These are phyloP conservation scores for Himalopsyche japonica DNA, from an alignment of 2,888 invertebrate species.

Conservation along the genomic window DNA sequence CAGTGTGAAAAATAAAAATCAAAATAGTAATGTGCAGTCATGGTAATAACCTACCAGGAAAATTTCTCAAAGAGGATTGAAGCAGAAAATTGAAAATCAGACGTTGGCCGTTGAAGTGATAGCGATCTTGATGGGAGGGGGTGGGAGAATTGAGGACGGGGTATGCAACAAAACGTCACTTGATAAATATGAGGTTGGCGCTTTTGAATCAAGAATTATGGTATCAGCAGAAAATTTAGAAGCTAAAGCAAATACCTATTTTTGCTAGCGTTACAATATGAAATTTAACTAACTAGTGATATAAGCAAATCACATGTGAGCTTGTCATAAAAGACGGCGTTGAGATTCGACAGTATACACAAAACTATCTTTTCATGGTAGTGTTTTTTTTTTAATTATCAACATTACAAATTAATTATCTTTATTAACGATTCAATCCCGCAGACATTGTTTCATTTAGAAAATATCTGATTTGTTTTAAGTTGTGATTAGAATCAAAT, in stretches of 20 bases:
- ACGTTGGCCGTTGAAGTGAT: slow-evolving; percentile 10
- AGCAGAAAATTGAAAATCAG: slow-evolving; percentile 33
- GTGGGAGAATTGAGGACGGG: background rate
- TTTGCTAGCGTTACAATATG: background rate
- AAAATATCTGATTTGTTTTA: too few species aligned
- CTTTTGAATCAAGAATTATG: background rate
- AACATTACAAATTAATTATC: too few species aligned
- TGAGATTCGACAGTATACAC: background rate
- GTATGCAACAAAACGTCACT: background rate
- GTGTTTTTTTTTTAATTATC: too few species aligned
- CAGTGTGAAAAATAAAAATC: background rate
- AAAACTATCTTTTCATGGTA: too few species aligned
- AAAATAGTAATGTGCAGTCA: slow-evolving; percentile 8
- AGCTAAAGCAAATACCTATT: background rate
- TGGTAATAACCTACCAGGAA: slow-evolving; percentile 24
- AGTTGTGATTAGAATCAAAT: too few species aligned
- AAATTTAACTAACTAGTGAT: background rate
- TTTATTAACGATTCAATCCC: too few species aligned
- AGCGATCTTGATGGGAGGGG: background rate
- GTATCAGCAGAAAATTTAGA: background rate
- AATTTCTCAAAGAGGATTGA: slow-evolving; percentile 19
- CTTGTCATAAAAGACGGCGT: background rate
- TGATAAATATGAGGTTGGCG: background rate
- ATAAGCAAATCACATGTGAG: background rate
- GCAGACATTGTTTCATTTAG: too few species aligned